Conservation (phyloP, 2,888 invertebrate genomes). For the Limnephilus auricula region DNA sequence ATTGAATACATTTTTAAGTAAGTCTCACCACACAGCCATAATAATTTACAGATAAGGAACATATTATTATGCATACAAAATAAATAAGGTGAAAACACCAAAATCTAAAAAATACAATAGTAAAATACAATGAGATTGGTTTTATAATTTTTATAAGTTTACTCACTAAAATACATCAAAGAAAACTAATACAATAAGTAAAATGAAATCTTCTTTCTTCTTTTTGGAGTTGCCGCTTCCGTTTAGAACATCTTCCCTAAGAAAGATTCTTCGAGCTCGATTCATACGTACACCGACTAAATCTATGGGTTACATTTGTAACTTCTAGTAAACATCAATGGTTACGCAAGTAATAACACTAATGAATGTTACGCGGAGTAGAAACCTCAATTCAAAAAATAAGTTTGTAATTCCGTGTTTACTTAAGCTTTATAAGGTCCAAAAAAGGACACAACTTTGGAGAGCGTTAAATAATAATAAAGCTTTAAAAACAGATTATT, state of each 20-base stretch:
- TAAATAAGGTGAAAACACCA: slow-evolving; percentile 30
- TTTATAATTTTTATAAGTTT: slow-evolving; percentile 61
- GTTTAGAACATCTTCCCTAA: slow-evolving; percentile 19
- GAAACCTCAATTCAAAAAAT: not conserved
- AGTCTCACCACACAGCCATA: slow-evolving; percentile 26
- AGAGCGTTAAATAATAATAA: not conserved
- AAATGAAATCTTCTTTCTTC: slow-evolving; percentile 55
- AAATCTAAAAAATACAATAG: slow-evolving; percentile 58
- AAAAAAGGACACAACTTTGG: not conserved
- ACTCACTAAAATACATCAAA: slow-evolving; percentile 63
- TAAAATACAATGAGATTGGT: slow-evolving; percentile 61
- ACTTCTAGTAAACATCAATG: slow-evolving; percentile 27
- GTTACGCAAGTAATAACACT: slow-evolving; percentile 22
- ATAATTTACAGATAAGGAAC: slow-evolving; percentile 24
- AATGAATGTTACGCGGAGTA: slow-evolving; percentile 11
- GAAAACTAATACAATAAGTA: slow-evolving; percentile 55
- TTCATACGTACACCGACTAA: slow-evolving; percentile 39
- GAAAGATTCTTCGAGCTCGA: not conserved
- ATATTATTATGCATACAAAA: slow-evolving; percentile 16
- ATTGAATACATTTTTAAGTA: not conserved
- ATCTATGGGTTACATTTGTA: slow-evolving; percentile 32
- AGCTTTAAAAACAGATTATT: not conserved
- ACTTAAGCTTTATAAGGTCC: not conserved
- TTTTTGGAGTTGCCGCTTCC: slow-evolving; percentile 26
- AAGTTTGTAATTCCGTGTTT: not conserved